Percentiles rank a stretch among this genome's conserved stretches.
phyloP scores from a whole-genome alignment of 1,140 invertebrate species.

The Drosophila pseudoananassae region DNA sequence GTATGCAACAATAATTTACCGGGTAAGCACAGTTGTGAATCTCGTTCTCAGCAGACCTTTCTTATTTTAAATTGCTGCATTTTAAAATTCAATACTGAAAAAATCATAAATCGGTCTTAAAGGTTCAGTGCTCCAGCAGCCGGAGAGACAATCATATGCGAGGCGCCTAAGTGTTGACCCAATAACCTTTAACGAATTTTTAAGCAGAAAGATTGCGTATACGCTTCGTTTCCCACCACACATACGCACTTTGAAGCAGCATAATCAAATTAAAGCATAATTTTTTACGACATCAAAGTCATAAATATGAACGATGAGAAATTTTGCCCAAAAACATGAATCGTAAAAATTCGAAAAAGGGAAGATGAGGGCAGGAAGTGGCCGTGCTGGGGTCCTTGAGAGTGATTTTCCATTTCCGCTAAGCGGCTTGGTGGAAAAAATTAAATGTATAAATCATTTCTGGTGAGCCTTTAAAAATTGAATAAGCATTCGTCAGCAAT shows the following conservation, averaged over 20 bases:
- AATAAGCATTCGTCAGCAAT: conserved; percentile 82
- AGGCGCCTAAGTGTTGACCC: conserved; percentile 37
- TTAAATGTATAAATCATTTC: conserved; percentile 81
- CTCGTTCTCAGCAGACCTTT: too few species aligned
- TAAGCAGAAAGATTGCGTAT: conserved; percentile 59
- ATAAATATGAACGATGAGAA: conserved; percentile 78
- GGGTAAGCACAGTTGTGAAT: too few species aligned
- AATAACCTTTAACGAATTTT: conserved; percentile 68
- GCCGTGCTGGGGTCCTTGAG: conserved; percentile 23
- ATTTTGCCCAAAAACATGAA: conserved; percentile 57
- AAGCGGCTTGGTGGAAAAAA: conserved; percentile 65
- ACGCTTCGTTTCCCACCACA: conserved; percentile 33
- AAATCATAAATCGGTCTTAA: conserved; percentile 11
- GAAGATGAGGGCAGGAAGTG: conserved; percentile 25
- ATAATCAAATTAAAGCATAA: conserved; percentile 83
- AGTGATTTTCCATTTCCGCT: conserved; percentile 62
- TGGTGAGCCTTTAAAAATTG: conserved; percentile 71
- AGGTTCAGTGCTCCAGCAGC: conserved; percentile 30
- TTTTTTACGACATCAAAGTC: conserved; percentile 81
- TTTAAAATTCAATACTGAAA: too few species aligned
- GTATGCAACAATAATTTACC: too few species aligned
- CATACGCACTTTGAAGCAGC: conserved; percentile 34
- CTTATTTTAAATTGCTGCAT: too few species aligned
- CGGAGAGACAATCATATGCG: conserved; percentile 27
- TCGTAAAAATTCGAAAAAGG: conserved; percentile 24